These are phyloP conservation scores for Melanocharis versteri DNA, from an alignment of 2,113 vertebrate genomes.

Conservation along the genomic window DNA sequence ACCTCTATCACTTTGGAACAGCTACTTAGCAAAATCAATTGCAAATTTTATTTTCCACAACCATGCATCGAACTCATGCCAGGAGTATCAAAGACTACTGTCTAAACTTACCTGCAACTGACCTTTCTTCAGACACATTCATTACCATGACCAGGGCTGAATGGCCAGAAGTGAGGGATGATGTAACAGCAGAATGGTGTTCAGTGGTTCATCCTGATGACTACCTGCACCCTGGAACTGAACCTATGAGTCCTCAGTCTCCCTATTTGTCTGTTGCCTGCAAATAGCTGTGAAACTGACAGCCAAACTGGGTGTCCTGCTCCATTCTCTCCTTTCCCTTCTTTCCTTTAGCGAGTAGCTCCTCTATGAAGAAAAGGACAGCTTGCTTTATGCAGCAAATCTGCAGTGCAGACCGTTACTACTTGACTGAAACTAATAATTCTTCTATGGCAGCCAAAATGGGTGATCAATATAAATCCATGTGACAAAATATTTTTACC, in stretches of 20 bases:
- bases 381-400: background rate
- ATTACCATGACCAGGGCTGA: background rate
- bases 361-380: background rate
- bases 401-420: background rate
- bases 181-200: background rate
- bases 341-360: background rate
- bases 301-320: background rate
- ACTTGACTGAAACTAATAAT: background rate
- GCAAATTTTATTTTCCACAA: background rate
- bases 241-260: background rate
- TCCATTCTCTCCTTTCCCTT: background rate
- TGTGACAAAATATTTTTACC: background rate
- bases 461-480: background rate
- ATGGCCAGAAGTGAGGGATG: background rate
- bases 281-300: background rate
- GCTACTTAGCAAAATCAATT: conserved; percentile 1
- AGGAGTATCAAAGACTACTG: background rate
- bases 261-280: background rate
- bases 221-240: background rate
- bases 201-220: background rate
- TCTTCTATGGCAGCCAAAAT: background rate
- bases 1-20: conserved; percentile 5
- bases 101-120: background rate
- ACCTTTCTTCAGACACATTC: background rate
- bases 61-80: background rate